phyloP scores from a whole-genome alignment of 2,113 vertebrate genomes.

The Centropristis striata region DNA sequence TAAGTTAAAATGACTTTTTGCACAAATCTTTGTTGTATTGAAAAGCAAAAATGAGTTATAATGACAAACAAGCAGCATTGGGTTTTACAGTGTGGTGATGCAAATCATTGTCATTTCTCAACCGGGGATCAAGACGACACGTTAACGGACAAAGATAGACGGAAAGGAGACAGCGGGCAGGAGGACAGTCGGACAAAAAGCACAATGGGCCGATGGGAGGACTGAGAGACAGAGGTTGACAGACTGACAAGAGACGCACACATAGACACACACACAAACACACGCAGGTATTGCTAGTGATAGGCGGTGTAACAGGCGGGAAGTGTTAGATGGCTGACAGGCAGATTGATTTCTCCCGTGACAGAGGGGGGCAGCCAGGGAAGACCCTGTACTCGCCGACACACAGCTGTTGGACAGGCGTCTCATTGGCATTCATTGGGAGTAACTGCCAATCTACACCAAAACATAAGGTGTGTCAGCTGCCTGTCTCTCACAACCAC shows the following conservation, averaged over 20 bases:
- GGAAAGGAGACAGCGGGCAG: conserved; percentile 24
- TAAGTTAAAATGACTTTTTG: too few species aligned
- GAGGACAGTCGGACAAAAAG: conserved; percentile 45
- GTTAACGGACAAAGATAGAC: neutral
- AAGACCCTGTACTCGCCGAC: conserved; percentile 47
- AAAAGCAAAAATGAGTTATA: too few species aligned
- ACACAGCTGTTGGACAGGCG: conserved; percentile 17
- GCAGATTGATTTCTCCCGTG: conserved; percentile 73
- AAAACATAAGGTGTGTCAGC: conserved; percentile 57
- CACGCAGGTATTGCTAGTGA: conserved; percentile 26
- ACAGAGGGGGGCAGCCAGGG: conserved; percentile 47
- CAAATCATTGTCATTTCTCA: neutral
- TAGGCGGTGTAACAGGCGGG: conserved; percentile 61
- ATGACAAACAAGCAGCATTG: too few species aligned
- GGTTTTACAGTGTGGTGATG: too few species aligned
- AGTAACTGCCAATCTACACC: conserved; percentile 54
- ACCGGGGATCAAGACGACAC: neutral
- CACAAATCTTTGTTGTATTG: too few species aligned
- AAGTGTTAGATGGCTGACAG: conserved; percentile 67
- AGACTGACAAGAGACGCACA: conserved; percentile 56
- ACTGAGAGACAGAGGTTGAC: conserved; percentile 36
- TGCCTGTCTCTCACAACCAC: conserved; percentile 28
- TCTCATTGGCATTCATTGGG: conserved; percentile 66
- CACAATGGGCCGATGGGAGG: conserved; percentile 41
- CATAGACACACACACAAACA: conserved; percentile 17